phyloP scores from a whole-genome alignment of 2,113 vertebrate species.

The Trinectes maculatus region DNA sequence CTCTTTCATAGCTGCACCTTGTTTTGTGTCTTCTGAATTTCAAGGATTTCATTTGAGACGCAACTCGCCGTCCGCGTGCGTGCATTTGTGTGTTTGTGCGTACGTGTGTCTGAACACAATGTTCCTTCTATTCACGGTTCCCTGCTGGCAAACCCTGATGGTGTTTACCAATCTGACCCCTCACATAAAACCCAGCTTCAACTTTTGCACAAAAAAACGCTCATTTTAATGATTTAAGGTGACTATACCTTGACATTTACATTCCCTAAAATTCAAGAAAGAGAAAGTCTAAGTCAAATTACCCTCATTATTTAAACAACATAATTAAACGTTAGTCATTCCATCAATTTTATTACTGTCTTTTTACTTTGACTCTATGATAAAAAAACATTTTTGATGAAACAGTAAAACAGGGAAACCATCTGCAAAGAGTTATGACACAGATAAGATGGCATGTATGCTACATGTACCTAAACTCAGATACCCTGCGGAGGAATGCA shows the following conservation, averaged over 20 bases:
- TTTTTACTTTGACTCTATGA: background rate
- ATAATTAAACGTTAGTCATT: conserved; percentile 13
- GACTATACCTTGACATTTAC: background rate
- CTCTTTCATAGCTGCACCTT: conserved; percentile 31
- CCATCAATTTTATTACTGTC: background rate
- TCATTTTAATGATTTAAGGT: background rate
- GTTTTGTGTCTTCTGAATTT: conserved; percentile 36
- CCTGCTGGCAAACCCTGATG: conserved; percentile 75
- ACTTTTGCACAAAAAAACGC: conserved; percentile 31
- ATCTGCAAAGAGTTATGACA: conserved; percentile 16
- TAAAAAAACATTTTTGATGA: background rate
- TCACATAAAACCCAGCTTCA: conserved; percentile 53
- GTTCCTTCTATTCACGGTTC: conserved; percentile 83
- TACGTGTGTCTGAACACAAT: conserved; percentile 79
- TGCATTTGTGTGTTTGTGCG: conserved; percentile 24
- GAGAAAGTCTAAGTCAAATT: background rate
- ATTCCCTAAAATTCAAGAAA: background rate
- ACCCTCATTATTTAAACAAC: background rate
- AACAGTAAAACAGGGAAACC: background rate
- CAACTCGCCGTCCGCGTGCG: conserved; percentile 24
- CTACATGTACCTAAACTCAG: conserved; percentile 45
- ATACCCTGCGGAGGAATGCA: conserved; percentile 64
- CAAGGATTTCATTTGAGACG: conserved; percentile 51
- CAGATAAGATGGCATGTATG: conserved; percentile 31
- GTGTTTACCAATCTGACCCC: conserved; percentile 72